phyloP scores from a whole-genome alignment of 1,140 invertebrate species.

The Bombus pyrosoma region DNA sequence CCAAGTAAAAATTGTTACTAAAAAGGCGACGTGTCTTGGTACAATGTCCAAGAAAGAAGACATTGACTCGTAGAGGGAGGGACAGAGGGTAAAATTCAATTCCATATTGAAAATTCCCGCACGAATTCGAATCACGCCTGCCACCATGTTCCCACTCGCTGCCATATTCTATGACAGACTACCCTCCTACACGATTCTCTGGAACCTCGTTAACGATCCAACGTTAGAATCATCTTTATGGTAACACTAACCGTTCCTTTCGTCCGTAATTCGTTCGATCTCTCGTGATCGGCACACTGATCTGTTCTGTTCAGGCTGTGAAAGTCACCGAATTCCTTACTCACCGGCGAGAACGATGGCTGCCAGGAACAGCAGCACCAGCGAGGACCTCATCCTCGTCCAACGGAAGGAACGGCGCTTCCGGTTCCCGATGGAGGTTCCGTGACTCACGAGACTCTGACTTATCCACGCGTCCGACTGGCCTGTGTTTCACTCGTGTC shows the following conservation, averaged over 20 bases:
- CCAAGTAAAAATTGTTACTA: too few relatives aligned
- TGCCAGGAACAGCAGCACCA: slow-evolving; percentile 73
- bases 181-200: too few relatives aligned
- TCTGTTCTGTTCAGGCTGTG: too few relatives aligned
- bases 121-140: slow-evolving; percentile 21
- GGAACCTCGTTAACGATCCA: not conserved
- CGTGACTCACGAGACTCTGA: not conserved
- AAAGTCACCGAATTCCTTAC: slow-evolving; percentile 52
- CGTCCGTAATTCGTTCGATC: not conserved
- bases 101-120: slow-evolving; percentile 37
- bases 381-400: slow-evolving; percentile 74
- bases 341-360: slow-evolving; percentile 72
- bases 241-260: not conserved
- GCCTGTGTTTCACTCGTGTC: not conserved
- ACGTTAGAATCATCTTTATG: not conserved
- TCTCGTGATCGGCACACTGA: too few relatives aligned
- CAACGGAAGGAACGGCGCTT: not conserved
- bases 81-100: not conserved
- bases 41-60: rapidly evolving
- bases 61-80: not conserved
- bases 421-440: not conserved
- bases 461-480: slow-evolving; percentile 16
- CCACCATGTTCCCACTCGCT: slow-evolving; percentile 37
- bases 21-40: not conserved
- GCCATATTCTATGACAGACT: not conserved